A percentile compares a stretch with the other conserved stretches of the same genome.
Conservation (phyloP, 2,113 vertebrate species). For the Gymnogyps californianus region DNA sequence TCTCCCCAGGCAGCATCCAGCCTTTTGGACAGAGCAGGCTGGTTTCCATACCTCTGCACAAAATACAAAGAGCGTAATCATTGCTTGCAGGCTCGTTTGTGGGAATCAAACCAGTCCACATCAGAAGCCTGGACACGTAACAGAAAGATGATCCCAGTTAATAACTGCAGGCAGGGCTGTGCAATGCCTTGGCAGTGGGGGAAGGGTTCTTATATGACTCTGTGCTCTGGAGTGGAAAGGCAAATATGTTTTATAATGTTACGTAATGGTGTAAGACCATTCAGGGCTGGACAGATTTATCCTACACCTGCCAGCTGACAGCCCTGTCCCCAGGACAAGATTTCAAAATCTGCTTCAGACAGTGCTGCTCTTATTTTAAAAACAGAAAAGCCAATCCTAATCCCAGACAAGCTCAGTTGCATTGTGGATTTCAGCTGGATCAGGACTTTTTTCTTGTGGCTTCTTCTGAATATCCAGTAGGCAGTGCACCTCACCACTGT, state of each 20-base stretch:
- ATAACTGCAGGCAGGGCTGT: not conserved
- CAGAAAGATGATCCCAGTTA: not conserved
- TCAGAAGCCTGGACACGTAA: conserved; percentile 1
- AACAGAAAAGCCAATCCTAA: not conserved
- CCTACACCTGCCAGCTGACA: not conserved
- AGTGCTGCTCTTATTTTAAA: not conserved
- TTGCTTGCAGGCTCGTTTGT: not conserved
- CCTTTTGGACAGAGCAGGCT: not conserved
- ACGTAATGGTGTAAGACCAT: not conserved
- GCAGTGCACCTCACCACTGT: fast-evolving
- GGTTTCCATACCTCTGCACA: not conserved
- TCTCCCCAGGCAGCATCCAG: not conserved
- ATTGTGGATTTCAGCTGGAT: not conserved
- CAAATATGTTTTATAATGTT: not conserved
- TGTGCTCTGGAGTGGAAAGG: not conserved
- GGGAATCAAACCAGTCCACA: not conserved
- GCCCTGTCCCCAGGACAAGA: not conserved
- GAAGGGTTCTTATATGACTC: not conserved
- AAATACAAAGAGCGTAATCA: not conserved
- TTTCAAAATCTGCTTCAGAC: not conserved
- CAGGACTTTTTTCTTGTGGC: not conserved
- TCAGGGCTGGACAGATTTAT: not conserved
- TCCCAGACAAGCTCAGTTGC: not conserved
- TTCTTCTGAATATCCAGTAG: not conserved
- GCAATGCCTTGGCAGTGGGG: not conserved